Base-by-base conservation (phyloP, 2,888 invertebrate species). In the Diabrotica balteata region DNA sequence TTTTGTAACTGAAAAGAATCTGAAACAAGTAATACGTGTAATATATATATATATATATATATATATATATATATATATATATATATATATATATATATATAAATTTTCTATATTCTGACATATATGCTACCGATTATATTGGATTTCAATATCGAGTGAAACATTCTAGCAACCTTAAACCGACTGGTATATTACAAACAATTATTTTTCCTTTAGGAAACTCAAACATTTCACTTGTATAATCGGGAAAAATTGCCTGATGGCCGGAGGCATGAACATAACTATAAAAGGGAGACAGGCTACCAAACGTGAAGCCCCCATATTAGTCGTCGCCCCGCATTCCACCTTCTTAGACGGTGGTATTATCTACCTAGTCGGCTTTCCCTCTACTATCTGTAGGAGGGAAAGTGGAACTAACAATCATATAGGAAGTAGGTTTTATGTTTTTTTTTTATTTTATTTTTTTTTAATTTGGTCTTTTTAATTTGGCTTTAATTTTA, bases 341-440 rank as follows among this genome's bases (percentile, higher is more conserved):
- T 94, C 95, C 66, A 92, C 94, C 7, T 95, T 93, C 86, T 88
- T 95, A 79, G 96, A 96, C 85, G 93, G 93, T 78, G 91, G 95
- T 78, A 91, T 93, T 76, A 91, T 94, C 79, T 93, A 94, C 82
- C 90, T 92, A 75, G 91, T 93, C 66, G 90, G 90, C 81, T 92
- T 93, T 84, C 93, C 94, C 8, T 93, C 93, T 10, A 92, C 93
- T 82, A 94, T 95, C 83, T 93, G 93, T 73, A 88, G 94, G 81
- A 88, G 91, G 77, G 93, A 93, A 81, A 91, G 93, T 83, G 88
- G 88, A 73, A 88, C 90, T 84, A 91, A 93, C 82, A 93, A 93
- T 77, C 90, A 93, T 81, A 91, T 94, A 82, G 94, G 95, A 90
- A 94, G 95, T 95, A 93, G 85, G 93, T 90, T 71, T 58, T 11